A percentile compares a stretch with the other conserved stretches of the same genome.
Conservation (phyloP, 64 coral and sea anemone genomes). For the Montipora sp. region DNA sequence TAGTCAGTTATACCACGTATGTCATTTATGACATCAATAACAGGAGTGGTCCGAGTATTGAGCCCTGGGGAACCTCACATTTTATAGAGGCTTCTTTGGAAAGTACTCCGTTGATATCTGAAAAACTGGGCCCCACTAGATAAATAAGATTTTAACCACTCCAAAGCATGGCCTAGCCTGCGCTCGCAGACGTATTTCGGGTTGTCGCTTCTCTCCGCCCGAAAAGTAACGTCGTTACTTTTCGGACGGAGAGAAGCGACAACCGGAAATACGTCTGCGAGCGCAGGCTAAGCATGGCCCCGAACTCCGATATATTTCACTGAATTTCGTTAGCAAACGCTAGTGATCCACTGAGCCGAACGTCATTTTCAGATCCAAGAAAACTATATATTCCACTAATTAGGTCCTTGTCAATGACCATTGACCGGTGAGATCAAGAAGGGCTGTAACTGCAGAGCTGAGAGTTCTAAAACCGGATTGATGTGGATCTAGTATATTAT, state of each 20-base stretch:
- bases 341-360: not conserved
- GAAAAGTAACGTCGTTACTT: too few species aligned
- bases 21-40: not conserved
- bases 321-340: not conserved
- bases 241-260: too few species aligned
- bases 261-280: too few species aligned
- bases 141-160: not conserved
- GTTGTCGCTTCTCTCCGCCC: too few species aligned
- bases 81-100: not conserved
- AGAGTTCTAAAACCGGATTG: too few species aligned
- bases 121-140: not conserved
- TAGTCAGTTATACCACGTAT: not conserved
- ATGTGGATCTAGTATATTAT: too few species aligned
- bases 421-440: too few species aligned
- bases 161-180: not conserved
- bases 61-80: not conserved
- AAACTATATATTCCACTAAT: not conserved
- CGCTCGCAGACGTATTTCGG: too few species aligned
- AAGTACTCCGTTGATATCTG: not conserved
- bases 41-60: not conserved
- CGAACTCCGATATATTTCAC: too few species aligned
- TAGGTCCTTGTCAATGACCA: too few species aligned
- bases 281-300: too few species aligned
- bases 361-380: not conserved
- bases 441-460: too few species aligned